phyloP scores from a whole-genome alignment of 2,113 vertebrate species.

The Muntiacus reevesi region DNA sequence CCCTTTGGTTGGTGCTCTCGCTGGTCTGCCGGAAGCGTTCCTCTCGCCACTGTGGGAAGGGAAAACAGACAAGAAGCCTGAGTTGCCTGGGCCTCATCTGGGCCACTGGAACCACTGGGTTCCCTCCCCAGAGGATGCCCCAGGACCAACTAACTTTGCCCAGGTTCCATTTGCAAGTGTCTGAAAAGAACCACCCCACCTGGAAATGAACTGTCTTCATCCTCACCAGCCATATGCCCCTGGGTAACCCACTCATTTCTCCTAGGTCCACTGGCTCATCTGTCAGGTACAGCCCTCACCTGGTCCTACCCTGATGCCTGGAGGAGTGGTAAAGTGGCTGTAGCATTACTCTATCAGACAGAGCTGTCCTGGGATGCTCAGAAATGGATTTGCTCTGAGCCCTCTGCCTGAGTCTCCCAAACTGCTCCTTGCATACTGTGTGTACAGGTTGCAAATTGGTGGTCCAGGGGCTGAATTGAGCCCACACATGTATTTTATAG shows the following conservation, averaged over 20 bases:
- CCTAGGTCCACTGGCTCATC: background rate
- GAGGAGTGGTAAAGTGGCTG: background rate
- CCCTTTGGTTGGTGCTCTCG: constrained; percentile 93
- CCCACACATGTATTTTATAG: background rate
- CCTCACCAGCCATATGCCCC: background rate
- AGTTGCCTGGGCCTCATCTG: constrained; percentile 63
- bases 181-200: background rate
- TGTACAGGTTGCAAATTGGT: background rate
- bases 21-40: constrained; percentile 94
- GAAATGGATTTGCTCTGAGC: background rate
- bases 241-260: background rate
- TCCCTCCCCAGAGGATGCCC: background rate
- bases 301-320: background rate
- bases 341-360: background rate
- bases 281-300: background rate
- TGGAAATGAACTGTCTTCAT: background rate
- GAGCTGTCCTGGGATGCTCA: background rate
- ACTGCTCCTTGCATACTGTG: background rate
- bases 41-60: constrained; percentile 86
- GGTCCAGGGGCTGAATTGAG: background rate
- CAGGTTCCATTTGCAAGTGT: background rate
- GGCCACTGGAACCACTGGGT: background rate
- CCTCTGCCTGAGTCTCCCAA: background rate
- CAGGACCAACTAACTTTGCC: background rate
- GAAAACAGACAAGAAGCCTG: constrained; percentile 15